Base-by-base conservation (phyloP, 2,888 invertebrate genomes). In the Drosophila suboccidentalis region DNA sequence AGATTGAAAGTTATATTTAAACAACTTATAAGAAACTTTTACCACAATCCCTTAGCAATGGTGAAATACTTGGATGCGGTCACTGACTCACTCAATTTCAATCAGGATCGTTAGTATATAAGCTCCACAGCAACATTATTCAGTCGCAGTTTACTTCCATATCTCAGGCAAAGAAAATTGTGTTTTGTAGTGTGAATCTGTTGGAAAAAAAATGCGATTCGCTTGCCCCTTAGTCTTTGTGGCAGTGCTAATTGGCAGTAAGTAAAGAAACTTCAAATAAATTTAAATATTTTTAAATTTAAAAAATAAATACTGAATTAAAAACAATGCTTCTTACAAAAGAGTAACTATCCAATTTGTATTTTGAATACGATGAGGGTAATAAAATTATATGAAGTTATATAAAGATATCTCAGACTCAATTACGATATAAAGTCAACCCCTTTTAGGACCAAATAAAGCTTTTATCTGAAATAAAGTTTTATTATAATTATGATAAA, bases 231-330 rank as follows among this genome's bases (percentile, higher is more conserved):
- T 22, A 3, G 13, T 36, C 6, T 2, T 36, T 5, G 9, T 50
- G 19, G 50, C n/a, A 34, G 50, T 50, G 34, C 53, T 53, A 11
- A 39, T 53, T 53, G 39, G n/a, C 38, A 39, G 38, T 53, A 39
- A 53, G 36, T 15, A 32, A 15, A 47, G 9, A 3, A 38, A n/a
- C n/a, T n/a, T 5, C n/a, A 5, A 5, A 10, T 19, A 11, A 13
- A 36, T 13, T 6, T 5, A 36, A 36, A 5, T 13, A 5, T 10
- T 2, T 13, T 2, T 13, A 5, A 36, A 36, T 5, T 13, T 36
- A 4, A 36, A 13, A 13, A 13, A 36, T 34, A 11, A 34, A 34
- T 10, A 11, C 10, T 3, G 11, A 34, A 22, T 4, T 22, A 4
- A 22, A 22, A 22, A 4, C 22, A 22, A 22, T 4, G 22, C 4